A percentile compares a stretch with the other conserved stretches of the same genome.
Conservation (phyloP, 2,797 vertebrate genomes). For the Bradypus variegatus region DNA sequence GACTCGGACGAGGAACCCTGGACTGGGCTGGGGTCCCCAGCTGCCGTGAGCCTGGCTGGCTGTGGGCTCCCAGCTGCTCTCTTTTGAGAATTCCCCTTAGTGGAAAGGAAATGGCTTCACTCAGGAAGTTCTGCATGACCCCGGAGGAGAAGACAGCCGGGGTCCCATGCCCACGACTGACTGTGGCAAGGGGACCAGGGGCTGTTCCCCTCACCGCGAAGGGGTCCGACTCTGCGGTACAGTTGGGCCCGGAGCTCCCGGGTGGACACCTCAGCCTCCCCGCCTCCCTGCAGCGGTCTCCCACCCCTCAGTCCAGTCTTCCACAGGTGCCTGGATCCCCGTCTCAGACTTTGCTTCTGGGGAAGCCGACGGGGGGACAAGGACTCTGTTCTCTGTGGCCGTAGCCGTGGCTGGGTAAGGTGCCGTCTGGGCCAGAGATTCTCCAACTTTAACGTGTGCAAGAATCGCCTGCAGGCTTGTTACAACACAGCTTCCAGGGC, state of each 20-base stretch:
- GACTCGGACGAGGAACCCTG: rapidly evolving
- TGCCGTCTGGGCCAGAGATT: too few relatives aligned
- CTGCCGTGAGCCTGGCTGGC: background rate
- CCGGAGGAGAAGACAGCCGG: background rate
- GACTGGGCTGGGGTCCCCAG: rapidly evolving
- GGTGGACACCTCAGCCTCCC: too few relatives aligned
- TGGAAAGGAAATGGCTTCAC: background rate
- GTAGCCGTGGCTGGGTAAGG: background rate
- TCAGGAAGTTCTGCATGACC: background rate
- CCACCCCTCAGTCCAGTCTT: background rate
- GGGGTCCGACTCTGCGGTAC: background rate
- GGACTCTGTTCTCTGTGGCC: too few relatives aligned
- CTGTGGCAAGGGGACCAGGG: background rate
- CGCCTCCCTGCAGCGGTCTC: rapidly evolving
- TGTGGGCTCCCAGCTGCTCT: background rate
- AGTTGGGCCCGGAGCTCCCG: rapidly evolving
- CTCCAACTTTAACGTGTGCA: rapidly evolving
- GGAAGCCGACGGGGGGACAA: background rate
- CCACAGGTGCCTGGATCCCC: rapidly evolving
- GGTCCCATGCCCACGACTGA: too few relatives aligned
- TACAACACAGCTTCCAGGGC: too few relatives aligned
- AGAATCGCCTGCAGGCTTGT: background rate
- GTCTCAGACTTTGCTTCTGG: background rate
- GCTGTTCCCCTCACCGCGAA: too few relatives aligned
- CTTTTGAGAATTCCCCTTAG: background rate